Evolutionary conservation across 2,113 vertebrate genomes (phyloP).

Genomic region (Dicerorhinus sumatrensis): DNA sequence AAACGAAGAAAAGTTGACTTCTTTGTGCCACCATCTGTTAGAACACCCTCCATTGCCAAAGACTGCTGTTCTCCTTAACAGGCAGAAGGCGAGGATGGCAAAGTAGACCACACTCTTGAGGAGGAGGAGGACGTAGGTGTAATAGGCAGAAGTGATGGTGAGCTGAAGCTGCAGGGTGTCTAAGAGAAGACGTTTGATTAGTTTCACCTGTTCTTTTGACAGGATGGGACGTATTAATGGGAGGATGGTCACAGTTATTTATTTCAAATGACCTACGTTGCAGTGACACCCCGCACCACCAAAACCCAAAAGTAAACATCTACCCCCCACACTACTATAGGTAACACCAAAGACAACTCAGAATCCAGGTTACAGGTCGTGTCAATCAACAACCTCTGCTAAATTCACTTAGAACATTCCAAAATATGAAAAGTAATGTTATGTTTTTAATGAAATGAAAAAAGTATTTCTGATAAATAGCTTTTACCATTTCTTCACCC

Average conservation of each 20-base stretch:
- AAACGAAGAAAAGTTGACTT: too few species aligned
- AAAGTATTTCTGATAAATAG: neutral
- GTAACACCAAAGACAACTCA: neutral
- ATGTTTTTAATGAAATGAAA: neutral
- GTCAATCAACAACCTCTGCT: neutral
- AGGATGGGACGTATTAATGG: neutral
- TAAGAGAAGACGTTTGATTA: constrained; percentile 60
- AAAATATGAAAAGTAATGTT: neutral
- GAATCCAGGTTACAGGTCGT: neutral
- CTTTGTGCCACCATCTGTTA: neutral
- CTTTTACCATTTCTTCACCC: neutral
- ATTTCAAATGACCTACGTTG: neutral
- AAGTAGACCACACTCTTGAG: constrained; percentile 84
- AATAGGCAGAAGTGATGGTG: constrained; percentile 73
- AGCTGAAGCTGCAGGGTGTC: constrained; percentile 69
- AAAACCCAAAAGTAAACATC: neutral
- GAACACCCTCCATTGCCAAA: neutral
- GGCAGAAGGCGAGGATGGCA: constrained; percentile 56
- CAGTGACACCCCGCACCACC: neutral
- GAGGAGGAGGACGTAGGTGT: constrained; percentile 83
- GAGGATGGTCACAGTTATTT: too few species aligned
- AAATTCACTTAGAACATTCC: neutral
- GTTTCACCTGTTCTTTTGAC: neutral
- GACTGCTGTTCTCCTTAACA: constrained; percentile 52
- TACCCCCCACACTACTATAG: neutral